Evolutionary conservation across 2,797 vertebrate species (phyloP), one percentile per base, ranked within the genome.

Genomic region (Manis pentadactyla): DNA sequence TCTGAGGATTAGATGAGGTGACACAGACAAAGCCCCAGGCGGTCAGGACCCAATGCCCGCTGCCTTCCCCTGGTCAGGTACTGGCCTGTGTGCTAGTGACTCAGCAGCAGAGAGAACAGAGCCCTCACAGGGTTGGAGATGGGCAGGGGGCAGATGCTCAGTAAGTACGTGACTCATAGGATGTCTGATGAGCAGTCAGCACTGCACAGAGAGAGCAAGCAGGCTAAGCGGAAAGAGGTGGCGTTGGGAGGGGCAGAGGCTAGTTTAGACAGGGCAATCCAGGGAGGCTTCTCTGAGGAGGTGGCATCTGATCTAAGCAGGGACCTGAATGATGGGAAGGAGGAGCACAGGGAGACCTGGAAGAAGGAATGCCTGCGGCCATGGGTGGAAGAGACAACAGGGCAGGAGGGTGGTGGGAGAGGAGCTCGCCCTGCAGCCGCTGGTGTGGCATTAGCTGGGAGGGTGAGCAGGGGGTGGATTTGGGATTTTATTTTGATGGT

Each of bases 81-180:
- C 59, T 13, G 31, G 7, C 39, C 8, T 11, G 31, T 66, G 46
- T 4, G 25, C 46, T 23, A 17, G 55, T 13, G 78, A 74, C 39
- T 5, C 0, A 6, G 63, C 15, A 13, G 25, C 4, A 4, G 9
- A 79, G 39, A 7, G 1, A 4, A 17, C 0, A 3, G 18, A 55
- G 17, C 6, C 34, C 29, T 57, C 6, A 8, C 57, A 6, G 37
- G 57, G 11, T 51, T 0, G 42, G 15, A 61, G 14, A 13, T 13
- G 53, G 5, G 29, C 0, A 3, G 27, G 75, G 7, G 27, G 18
- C 63, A 34, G 46, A 49, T 1, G 4, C 51, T 8, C 17, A 63
- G 19, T 1, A 5, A n/a, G 69, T 21, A 19, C 37, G 34, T 0
- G 4, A 27, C 63, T 37, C 13, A n/a, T 5, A 1, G 27, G 29